phyloP scores from a whole-genome alignment of 2,113 vertebrate genomes.

The Trogon surrucura region DNA sequence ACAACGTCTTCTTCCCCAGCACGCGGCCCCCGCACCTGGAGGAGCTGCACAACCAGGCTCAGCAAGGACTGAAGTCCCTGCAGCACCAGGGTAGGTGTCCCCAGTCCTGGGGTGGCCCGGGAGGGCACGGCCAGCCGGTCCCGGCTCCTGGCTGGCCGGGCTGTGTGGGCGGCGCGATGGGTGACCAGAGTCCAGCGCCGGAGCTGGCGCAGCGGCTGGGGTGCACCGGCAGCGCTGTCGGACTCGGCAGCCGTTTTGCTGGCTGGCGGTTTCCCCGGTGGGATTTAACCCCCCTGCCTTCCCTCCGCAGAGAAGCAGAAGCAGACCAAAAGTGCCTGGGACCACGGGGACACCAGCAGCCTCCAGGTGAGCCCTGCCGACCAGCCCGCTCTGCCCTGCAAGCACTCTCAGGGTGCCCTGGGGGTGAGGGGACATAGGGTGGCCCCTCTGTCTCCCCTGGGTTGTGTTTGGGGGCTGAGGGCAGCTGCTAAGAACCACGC shows the following conservation, averaged over 20 bases:
- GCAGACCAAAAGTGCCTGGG: constrained; percentile 78
- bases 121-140: neutral
- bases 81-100: constrained; percentile 87
- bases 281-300: neutral
- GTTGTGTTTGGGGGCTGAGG: neutral
- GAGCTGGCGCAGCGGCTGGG: neutral
- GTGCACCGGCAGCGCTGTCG: neutral
- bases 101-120: neutral
- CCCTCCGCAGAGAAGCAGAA: constrained; percentile 82
- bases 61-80: constrained; percentile 88
- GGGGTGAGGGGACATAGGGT: neutral
- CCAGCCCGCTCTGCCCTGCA: neutral
- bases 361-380: constrained; percentile 74
- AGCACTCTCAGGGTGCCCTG: neutral
- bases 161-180: neutral
- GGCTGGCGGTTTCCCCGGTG: neutral
- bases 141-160: neutral
- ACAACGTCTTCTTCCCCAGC: constrained; percentile 92
- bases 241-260: fast-evolving
- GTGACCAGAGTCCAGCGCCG: neutral
- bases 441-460: neutral
- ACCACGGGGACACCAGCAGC: constrained; percentile 87
- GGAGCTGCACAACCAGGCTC: constrained; percentile 91
- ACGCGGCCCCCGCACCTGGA: constrained; percentile 87
- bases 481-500: neutral